A percentile compares a stretch with the other conserved stretches of the same genome.
phyloP scores from a whole-genome alignment of 1,140 invertebrate species.

The Thrips palmi region DNA sequence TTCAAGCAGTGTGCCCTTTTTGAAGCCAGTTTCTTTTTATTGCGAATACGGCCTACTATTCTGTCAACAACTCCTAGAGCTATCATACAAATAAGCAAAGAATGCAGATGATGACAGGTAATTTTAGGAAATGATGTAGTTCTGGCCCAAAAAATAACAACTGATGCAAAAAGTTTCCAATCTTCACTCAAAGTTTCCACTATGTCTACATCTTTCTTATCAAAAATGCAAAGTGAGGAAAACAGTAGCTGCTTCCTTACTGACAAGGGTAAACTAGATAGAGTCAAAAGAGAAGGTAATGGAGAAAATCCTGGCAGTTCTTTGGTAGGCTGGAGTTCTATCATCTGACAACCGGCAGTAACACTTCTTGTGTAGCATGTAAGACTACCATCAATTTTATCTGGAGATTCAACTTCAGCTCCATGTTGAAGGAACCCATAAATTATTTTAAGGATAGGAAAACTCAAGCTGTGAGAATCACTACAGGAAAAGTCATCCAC shows the following conservation, averaged over 20 bases:
- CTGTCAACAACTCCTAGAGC: slow-evolving; percentile 38
- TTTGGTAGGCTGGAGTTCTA: background rate
- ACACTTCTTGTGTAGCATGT: background rate
- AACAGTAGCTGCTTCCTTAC: background rate
- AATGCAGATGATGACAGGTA: slow-evolving; percentile 30
- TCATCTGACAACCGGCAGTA: background rate
- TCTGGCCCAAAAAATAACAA: slow-evolving; percentile 15
- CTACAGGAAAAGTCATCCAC: slow-evolving; percentile 43
- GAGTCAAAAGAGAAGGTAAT: too few relatives aligned
- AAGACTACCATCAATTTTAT: background rate
- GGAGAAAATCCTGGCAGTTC: too few relatives aligned
- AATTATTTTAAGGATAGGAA: slow-evolving; percentile 41
- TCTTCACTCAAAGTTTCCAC: slow-evolving; percentile 8
- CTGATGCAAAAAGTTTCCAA: slow-evolving; percentile 15
- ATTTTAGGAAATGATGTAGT: slow-evolving; percentile 10
- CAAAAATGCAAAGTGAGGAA: slow-evolving; percentile 1
- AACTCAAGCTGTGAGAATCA: slow-evolving; percentile 36
- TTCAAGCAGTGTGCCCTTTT: slow-evolving; percentile 9
- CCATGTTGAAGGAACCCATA: slow-evolving; percentile 36
- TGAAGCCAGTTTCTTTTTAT: slow-evolving; percentile 11
- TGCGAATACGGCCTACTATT: slow-evolving; percentile 20
- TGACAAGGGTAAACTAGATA: too few relatives aligned
- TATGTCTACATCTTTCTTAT: slow-evolving; percentile 10
- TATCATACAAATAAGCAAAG: slow-evolving; percentile 37
- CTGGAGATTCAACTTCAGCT: slow-evolving; percentile 1